Evolutionary conservation across 2,888 invertebrate species (phyloP).

Genomic region (Amblyjoppa proteus): DNA sequence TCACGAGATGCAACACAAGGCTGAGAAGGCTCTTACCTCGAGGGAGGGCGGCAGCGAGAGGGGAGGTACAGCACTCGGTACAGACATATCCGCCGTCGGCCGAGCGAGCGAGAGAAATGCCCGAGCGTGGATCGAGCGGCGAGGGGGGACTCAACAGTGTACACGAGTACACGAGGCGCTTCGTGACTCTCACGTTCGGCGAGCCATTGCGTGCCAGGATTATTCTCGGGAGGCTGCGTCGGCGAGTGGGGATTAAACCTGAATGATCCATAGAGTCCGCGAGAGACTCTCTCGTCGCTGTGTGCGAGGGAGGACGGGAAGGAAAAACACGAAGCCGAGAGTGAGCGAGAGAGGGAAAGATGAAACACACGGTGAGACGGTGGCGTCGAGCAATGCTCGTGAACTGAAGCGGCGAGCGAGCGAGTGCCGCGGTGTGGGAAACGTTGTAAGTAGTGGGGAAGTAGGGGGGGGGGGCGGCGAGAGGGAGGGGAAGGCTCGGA

Average conservation of each 20-base stretch:
- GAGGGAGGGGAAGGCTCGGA: constrained; percentile 79
- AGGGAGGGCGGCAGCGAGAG: neutral
- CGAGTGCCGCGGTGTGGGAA: constrained; percentile 59
- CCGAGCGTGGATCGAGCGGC: neutral
- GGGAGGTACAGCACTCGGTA: neutral
- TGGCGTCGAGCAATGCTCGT: constrained; percentile 54
- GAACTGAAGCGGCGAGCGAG: constrained; percentile 72
- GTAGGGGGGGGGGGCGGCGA: constrained; percentile 86
- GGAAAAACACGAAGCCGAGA: constrained; percentile 70
- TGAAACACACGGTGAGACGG: constrained; percentile 82
- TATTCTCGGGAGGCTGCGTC: constrained; percentile 31
- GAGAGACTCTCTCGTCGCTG: constrained; percentile 47
- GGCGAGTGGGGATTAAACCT: constrained; percentile 80
- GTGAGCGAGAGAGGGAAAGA: constrained; percentile 74
- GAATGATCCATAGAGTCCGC: constrained; percentile 81
- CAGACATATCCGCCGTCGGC: neutral
- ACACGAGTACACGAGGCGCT: constrained; percentile 45
- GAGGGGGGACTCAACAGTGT: neutral
- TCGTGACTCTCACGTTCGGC: constrained; percentile 49
- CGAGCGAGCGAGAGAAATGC: constrained; percentile 20
- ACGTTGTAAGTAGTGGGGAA: constrained; percentile 85
- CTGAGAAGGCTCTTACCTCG: constrained; percentile 25
- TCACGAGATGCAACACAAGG: constrained; percentile 13
- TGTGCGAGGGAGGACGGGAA: constrained; percentile 63
- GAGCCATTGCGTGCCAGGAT: constrained; percentile 27